phyloP scores from a whole-genome alignment of 1,140 invertebrate genomes.

The Cataglyphis hispanica region DNA sequence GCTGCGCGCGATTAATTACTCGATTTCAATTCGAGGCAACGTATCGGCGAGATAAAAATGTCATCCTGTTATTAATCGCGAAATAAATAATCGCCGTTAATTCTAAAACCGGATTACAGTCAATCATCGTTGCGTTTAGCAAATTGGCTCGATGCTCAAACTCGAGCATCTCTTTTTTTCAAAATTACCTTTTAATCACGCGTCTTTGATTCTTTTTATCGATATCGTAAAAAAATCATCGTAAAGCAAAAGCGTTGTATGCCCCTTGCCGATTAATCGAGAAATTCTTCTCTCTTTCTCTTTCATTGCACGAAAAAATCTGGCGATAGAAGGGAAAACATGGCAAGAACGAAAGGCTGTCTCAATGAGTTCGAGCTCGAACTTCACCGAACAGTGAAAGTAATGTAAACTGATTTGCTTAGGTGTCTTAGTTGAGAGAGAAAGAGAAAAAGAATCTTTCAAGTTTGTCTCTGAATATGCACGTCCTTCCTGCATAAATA shows the following conservation, averaged over 20 bases:
- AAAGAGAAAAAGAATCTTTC: slow-evolving; percentile 35
- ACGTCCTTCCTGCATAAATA: slow-evolving; percentile 17
- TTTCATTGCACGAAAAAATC: slow-evolving; percentile 26
- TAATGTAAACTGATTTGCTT: slow-evolving; percentile 63
- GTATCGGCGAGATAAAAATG: neutral
- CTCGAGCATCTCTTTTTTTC: slow-evolving; percentile 10
- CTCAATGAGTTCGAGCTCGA: slow-evolving; percentile 3
- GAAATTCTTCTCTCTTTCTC: neutral
- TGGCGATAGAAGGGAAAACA: slow-evolving; percentile 5
- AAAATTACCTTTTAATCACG: neutral
- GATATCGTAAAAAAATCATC: slow-evolving; percentile 9
- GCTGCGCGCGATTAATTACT: neutral
- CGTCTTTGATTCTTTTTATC: neutral
- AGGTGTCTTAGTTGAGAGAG: neutral
- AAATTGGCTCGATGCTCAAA: neutral
- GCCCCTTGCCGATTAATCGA: neutral
- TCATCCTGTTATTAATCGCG: neutral
- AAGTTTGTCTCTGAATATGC: neutral
- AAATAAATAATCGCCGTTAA: slow-evolving; percentile 9
- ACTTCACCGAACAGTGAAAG: slow-evolving; percentile 71
- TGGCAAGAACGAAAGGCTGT: slow-evolving; percentile 38
- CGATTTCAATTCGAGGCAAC: neutral
- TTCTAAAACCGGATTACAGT: slow-evolving; percentile 4
- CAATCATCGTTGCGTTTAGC: neutral
- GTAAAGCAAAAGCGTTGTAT: neutral